A percentile compares a stretch with the other conserved stretches of the same genome.
Conservation (phyloP, 2,797 vertebrate genomes). For the Micropoecilia bifurca region DNA sequence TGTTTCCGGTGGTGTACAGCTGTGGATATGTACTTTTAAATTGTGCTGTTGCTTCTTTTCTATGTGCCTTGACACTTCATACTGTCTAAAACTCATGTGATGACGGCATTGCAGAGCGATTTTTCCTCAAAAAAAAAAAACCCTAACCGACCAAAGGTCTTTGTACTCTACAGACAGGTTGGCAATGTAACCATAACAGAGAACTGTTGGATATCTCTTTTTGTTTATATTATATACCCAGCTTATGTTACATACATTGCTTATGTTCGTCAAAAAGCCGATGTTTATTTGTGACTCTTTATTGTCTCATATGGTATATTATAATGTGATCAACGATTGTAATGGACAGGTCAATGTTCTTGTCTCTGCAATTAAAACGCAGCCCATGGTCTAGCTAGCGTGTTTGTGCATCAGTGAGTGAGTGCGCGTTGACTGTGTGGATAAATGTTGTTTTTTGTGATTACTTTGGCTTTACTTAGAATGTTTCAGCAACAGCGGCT, state of each 20-base stretch:
- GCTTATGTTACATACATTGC: conserved; percentile 25
- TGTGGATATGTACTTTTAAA: conserved; percentile 42
- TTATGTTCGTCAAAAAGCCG: conserved; percentile 53
- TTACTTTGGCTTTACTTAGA: background rate
- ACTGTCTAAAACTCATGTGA: conserved; percentile 27
- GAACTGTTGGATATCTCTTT: conserved; percentile 34
- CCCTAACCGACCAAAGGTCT: conserved; percentile 62
- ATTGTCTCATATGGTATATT: conserved; percentile 50
- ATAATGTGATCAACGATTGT: conserved; percentile 67
- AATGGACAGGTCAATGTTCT: conserved; percentile 41
- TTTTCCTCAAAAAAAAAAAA: background rate
- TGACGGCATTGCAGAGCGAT: conserved; percentile 18
- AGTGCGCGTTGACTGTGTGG: background rate
- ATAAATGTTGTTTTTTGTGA: background rate
- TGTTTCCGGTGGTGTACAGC: conserved; percentile 36
- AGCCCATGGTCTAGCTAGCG: conserved; percentile 31
- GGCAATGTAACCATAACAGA: conserved; percentile 24
- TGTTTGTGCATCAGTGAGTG: conserved; percentile 17
- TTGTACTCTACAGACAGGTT: conserved; percentile 43
- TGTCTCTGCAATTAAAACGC: conserved; percentile 65
- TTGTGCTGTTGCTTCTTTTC: conserved; percentile 50
- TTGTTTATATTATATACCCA: conserved; percentile 10
- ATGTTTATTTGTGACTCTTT: conserved; percentile 66
- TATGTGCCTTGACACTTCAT: conserved; percentile 62
- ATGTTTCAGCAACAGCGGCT: conserved; percentile 12